These are phyloP conservation scores for Scleropages formosus DNA, from an alignment of 2,797 vertebrate genomes.

Conservation along the genomic window DNA sequence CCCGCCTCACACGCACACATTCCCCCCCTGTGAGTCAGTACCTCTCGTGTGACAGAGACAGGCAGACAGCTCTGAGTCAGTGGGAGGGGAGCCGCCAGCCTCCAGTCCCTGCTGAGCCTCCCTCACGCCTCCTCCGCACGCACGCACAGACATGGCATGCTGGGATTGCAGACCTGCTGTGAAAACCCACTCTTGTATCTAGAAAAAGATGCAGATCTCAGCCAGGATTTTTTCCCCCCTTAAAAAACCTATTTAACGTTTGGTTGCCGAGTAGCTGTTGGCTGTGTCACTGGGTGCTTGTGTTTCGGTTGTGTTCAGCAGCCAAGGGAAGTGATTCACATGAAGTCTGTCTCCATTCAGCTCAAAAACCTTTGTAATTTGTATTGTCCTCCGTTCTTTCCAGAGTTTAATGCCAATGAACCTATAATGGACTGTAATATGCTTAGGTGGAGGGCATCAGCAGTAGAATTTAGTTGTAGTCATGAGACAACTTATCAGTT, in stretches of 20 bases:
- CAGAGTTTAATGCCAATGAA: too few relatives aligned
- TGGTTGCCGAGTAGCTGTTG: conserved; percentile 11
- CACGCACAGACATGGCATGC: not conserved
- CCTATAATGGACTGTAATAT: too few relatives aligned
- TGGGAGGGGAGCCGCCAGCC: conserved; percentile 32
- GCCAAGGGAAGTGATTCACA: not conserved
- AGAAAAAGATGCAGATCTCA: conserved; percentile 8
- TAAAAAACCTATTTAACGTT: not conserved
- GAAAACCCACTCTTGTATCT: conserved; percentile 18
- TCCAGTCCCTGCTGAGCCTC: conserved; percentile 26
- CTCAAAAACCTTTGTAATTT: not conserved
- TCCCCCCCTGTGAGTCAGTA: conserved; percentile 25
- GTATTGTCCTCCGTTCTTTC: too few relatives aligned
- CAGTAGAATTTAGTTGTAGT: too few relatives aligned
- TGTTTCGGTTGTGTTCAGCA: not conserved
- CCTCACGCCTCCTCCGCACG: not conserved
- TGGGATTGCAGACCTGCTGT: conserved; percentile 24
- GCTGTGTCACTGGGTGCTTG: not conserved
- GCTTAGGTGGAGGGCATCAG: too few relatives aligned
- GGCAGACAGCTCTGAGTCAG: conserved; percentile 40
- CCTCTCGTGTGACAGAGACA: conserved; percentile 32
- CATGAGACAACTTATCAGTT: too few relatives aligned
- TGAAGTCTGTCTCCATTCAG: conserved; percentile 23
- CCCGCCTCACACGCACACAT: conserved; percentile 30
- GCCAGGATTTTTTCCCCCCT: not conserved